Percentiles rank a stretch among this genome's conserved stretches.
phyloP scores from a whole-genome alignment of 2,797 vertebrate species.

The Manis pentadactyla region DNA sequence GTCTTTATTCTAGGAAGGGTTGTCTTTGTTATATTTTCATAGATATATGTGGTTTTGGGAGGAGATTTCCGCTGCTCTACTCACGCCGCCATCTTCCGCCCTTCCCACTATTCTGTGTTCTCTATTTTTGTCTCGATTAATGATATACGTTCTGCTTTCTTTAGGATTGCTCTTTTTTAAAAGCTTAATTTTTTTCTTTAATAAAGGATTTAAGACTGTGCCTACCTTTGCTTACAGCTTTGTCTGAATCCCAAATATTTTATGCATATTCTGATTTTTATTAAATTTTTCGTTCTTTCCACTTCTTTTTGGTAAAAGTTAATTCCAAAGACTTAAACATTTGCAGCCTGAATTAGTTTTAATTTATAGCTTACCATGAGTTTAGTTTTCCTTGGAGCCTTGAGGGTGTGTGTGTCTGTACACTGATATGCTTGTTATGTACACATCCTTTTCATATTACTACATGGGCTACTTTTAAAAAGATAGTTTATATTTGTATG shows the following conservation, averaged over 20 bases:
- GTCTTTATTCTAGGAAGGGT: too few relatives aligned
- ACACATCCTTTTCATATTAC: neutral
- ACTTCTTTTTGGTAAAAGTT: neutral
- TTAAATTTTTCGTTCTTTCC: conserved; percentile 4
- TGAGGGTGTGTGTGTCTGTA: neutral
- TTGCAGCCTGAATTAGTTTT: neutral
- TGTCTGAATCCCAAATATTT: conserved; percentile 34
- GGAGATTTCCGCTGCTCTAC: too few relatives aligned
- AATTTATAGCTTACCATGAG: conserved; percentile 1
- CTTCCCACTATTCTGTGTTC: too few relatives aligned
- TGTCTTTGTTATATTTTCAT: too few relatives aligned
- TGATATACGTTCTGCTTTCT: neutral
- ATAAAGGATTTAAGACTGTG: neutral
- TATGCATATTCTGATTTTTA: conserved; percentile 1
- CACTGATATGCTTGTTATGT: neutral
- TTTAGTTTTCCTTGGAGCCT: neutral
- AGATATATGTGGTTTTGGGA: too few relatives aligned
- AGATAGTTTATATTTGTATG: neutral
- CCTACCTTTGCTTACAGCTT: neutral
- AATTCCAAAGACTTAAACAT: neutral
- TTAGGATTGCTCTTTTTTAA: neutral
- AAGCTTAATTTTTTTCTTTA: neutral
- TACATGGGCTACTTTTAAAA: neutral
- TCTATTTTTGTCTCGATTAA: neutral
- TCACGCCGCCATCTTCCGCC: too few relatives aligned